Conservation (phyloP, 92 coral and sea anemone species). For the Actinernus sp. region DNA sequence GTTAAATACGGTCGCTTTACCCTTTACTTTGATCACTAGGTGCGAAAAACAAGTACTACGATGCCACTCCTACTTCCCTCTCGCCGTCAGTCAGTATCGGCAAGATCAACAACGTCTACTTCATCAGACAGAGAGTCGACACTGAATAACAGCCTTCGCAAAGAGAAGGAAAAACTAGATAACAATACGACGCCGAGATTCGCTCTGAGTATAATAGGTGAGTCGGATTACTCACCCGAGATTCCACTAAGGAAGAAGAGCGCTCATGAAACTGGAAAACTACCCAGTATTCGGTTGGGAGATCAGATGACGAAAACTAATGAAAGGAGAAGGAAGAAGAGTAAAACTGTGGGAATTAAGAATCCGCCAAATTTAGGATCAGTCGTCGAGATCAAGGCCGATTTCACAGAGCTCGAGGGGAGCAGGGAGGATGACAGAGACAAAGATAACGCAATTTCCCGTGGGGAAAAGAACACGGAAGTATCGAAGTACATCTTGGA, state of each 20-base stretch:
- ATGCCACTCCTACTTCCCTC: neutral
- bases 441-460: no score
- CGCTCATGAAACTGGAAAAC: neutral
- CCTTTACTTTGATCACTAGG: no score
- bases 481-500: no score
- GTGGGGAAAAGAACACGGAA: no score
- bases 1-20: no score
- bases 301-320: neutral
- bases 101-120: neutral
- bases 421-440: no score
- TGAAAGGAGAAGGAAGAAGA: neutral
- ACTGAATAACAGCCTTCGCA: neutral
- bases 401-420: no score
- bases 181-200: neutral
- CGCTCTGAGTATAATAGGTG: neutral
- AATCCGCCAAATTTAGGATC: neutral
- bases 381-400: no score
- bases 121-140: neutral
- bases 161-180: neutral
- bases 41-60: neutral
- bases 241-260: neutral
- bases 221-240: neutral
- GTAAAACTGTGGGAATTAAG: neutral
- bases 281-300: neutral
- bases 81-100: slow-evolving; percentile 2